phyloP scores from a whole-genome alignment of 2,888 invertebrate species.

The Epirrhoe tristata region DNA sequence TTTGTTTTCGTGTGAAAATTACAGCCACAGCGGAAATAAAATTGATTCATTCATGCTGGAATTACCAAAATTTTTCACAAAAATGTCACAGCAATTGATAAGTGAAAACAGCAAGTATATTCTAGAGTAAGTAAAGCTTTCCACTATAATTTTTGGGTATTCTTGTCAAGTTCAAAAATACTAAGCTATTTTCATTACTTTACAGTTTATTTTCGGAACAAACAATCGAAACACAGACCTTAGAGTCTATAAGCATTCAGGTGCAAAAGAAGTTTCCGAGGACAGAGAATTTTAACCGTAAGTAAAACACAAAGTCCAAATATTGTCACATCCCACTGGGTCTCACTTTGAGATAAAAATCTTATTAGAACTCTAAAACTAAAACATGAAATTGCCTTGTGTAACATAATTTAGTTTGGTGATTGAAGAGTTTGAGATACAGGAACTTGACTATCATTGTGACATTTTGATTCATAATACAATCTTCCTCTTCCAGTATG shows the following conservation, averaged over 20 bases:
- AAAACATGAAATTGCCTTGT: background rate
- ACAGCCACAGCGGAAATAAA: conserved; percentile 4
- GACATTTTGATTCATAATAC: background rate
- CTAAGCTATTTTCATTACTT: conserved; percentile 22
- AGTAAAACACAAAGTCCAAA: conserved; percentile 47
- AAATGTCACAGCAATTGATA: conserved; percentile 75
- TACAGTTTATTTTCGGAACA: conserved; percentile 90
- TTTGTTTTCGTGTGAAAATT: conserved; percentile 14
- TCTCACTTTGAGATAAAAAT: background rate
- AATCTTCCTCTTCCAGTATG: conserved; percentile 64
- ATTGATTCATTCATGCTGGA: conserved; percentile 25
- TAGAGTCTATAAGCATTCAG: conserved; percentile 91
- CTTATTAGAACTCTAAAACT: background rate
- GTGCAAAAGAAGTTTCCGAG: conserved; percentile 92
- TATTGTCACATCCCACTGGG: too few species aligned
- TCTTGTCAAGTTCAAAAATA: conserved; percentile 35
- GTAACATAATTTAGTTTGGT: background rate
- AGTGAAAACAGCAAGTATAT: conserved; percentile 82
- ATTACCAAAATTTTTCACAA: conserved; percentile 34
- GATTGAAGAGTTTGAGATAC: too few species aligned
- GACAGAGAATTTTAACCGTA: conserved; percentile 91
- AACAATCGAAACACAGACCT: conserved; percentile 89
- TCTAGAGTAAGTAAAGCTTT: conserved; percentile 68
- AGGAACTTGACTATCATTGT: background rate
- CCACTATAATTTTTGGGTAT: conserved; percentile 36